Conservation (phyloP, 30 jellyfish, hydroid and myxozoan species). For the Haliclystus octoradiatus region DNA sequence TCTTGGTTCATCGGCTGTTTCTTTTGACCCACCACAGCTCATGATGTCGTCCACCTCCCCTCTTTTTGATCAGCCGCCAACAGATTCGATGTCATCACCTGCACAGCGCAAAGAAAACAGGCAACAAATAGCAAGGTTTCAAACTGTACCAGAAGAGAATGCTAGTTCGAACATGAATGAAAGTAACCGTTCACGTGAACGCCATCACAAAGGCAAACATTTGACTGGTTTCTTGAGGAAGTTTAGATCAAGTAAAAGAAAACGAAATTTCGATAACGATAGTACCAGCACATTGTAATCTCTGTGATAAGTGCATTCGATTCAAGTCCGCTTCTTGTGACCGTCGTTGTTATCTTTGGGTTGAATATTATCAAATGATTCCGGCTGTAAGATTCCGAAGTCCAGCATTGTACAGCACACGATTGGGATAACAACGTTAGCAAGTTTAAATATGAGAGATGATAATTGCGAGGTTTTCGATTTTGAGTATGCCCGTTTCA, state of each 20-base stretch:
- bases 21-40: background rate
- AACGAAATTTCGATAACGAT: constrained; percentile 18
- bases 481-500: no score
- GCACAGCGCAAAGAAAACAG: background rate
- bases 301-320: background rate
- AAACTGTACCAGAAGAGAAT: background rate
- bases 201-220: constrained; percentile 43
- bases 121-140: background rate
- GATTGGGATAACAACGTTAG: no score
- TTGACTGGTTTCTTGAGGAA: constrained; percentile 60
- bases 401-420: no score
- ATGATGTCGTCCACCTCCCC: background rate
- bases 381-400: no score
- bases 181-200: constrained; percentile 20
- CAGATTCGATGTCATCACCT: background rate
- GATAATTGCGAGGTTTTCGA: no score
- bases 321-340: no score
- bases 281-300: constrained; percentile 27
- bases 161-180: constrained; percentile 47
- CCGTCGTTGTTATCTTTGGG: no score
- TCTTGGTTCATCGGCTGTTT: background rate
- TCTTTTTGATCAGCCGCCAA: background rate
- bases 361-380: no score
- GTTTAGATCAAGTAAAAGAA: constrained; percentile 47
- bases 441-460: no score